Conservation (phyloP, 2,113 vertebrate species). For the Sapajus apella region DNA sequence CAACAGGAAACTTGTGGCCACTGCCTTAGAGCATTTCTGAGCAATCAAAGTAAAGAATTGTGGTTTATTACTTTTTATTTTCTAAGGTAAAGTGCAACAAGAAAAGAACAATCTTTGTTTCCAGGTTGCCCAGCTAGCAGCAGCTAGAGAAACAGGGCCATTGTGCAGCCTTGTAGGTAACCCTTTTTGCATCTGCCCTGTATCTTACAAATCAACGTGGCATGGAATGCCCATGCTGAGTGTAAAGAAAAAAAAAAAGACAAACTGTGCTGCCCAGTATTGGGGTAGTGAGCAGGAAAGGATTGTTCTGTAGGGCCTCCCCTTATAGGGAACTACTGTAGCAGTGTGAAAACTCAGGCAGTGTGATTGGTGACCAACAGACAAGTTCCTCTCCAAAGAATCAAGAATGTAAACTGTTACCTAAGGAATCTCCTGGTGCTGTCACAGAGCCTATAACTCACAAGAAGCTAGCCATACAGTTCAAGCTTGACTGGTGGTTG, state of each 20-base stretch:
- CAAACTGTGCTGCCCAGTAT: not conserved
- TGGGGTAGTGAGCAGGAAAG: not conserved
- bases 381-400: not conserved
- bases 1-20: not conserved
- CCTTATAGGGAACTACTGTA: not conserved
- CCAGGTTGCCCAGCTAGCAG: not conserved
- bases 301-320: not conserved
- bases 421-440: not conserved
- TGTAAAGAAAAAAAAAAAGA: not conserved
- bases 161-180: not conserved
- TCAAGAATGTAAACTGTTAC: not conserved
- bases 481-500: not conserved
- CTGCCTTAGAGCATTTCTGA: not conserved
- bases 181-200: not conserved
- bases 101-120: not conserved
- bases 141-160: not conserved
- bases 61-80: not conserved
- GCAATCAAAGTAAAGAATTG: not conserved
- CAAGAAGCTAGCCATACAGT: not conserved
- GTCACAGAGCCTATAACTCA: not conserved
- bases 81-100: not conserved
- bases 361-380: not conserved
- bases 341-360: not conserved
- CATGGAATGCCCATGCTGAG: not conserved
- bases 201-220: not conserved